Base-by-base conservation (phyloP, 2,797 vertebrate species). In the Spinus pinus region DNA sequence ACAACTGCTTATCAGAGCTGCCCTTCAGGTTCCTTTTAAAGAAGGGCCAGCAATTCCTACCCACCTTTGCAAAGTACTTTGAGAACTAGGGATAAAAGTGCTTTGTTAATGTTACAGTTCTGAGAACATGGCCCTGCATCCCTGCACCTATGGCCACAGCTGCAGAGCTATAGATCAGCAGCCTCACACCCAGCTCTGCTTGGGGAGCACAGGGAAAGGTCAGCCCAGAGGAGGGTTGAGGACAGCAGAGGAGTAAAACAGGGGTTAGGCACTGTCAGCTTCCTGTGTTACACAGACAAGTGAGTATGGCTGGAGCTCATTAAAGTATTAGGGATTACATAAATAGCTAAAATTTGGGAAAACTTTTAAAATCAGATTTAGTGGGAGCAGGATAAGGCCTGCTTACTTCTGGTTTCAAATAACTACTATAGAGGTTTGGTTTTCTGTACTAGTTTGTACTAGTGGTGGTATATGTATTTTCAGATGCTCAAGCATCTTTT, bases 281-380 rank as follows among this genome's bases (percentile, higher is more conserved):
- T 87, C 91, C 69, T 58, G 35, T 46, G 72, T 86, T 93, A 87
- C 1, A 74, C 42, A 72, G 42, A 82, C n/a, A 74, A 69, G 60
- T 56, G 44, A 90, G 81, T 51, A 80, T 0, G 2, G 72, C 39
- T 44, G 65, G 54, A 93, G 84, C 53, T 89, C 70, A 79, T 77
- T 67, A 79, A 64, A 74, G 54, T 41, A 87, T 86, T 83, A 91
- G 87, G 62, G 33, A 91, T 78, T 61, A 70, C 6, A 60, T 30
- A 44, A 67, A 94, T 7, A 70, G 50, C 21, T 72, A 69, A 77
- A 72, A 88, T 69, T 88, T 70, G 46, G 70, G 82, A 91, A 92
- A 90, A 78, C 19, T 44, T 92, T 94, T 74, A 80, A 60, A 78
- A 74, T 3, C 78, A 81, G 75, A 75, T 86, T 93, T 90, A 83